Evolutionary conservation across 2,888 invertebrate genomes (phyloP).

Genomic region (Yponomeuta evonymella): DNA sequence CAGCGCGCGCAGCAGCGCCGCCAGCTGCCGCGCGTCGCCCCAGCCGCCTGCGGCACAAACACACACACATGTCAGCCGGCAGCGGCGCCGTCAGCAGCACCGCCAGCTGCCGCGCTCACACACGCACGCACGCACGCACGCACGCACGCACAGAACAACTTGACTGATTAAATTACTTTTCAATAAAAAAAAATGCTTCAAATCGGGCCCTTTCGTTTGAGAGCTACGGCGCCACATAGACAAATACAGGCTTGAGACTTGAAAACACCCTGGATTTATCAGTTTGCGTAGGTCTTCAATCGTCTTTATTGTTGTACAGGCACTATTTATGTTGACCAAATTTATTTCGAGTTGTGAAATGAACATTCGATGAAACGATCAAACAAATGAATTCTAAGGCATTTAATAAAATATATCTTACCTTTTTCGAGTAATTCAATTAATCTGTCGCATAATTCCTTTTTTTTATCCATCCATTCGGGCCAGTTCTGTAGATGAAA

Average conservation of each 20-base stretch:
- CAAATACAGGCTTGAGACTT: no score
- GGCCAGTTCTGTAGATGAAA: conserved; percentile 78
- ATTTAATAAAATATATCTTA: conserved; percentile 26
- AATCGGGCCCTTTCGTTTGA: no score
- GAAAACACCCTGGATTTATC: no score
- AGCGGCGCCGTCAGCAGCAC: no score
- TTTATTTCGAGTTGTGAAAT: not conserved
- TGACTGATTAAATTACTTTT: no score
- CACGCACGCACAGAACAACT: not conserved
- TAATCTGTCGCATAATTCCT: conserved; percentile 73
- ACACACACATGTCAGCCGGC: no score
- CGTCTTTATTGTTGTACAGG: not conserved
- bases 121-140: no score
- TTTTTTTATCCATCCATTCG: conserved; percentile 81
- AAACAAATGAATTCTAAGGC: not conserved
- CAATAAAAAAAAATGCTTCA: no score
- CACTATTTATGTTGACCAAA: not conserved
- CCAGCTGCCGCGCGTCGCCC: conserved; percentile 84
- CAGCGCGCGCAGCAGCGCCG: conserved; percentile 85
- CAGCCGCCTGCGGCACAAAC: conserved; percentile 77
- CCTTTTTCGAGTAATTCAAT: conserved; percentile 51
- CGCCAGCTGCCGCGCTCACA: not conserved
- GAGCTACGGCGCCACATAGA: no score
- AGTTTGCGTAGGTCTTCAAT: not conserved
- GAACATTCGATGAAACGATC: not conserved